Conservation (phyloP, 2,113 vertebrate species). For the Centropus bengalensis region DNA sequence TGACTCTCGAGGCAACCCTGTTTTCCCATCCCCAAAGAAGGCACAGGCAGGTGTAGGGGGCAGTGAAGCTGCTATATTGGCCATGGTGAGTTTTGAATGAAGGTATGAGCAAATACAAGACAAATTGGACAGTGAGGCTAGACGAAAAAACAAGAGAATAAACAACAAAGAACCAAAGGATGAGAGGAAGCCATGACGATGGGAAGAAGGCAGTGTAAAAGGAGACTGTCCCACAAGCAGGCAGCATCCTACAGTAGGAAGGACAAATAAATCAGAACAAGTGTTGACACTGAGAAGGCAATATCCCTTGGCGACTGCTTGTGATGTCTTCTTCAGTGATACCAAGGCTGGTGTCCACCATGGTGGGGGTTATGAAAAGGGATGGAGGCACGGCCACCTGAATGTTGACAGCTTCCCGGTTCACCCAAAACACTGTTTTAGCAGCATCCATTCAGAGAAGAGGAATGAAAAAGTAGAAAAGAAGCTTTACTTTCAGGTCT, state of each 20-base stretch:
- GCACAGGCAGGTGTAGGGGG: not conserved
- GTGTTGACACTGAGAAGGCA: not conserved
- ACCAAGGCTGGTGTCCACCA: not conserved
- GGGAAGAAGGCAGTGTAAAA: not conserved
- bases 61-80: not conserved
- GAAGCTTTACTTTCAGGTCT: not conserved
- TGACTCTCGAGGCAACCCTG: not conserved
- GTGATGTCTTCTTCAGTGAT: not conserved
- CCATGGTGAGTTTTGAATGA: not conserved
- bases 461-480: not conserved
- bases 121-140: not conserved
- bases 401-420: rapidly evolving
- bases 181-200: not conserved
- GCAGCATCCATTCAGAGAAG: not conserved
- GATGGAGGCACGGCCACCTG: not conserved
- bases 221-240: not conserved
- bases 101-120: not conserved
- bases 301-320: not conserved
- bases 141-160: not conserved
- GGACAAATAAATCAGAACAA: not conserved
- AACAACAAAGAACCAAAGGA: not conserved
- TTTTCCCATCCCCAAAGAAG: not conserved
- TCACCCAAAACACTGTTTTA: not conserved
- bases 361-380: not conserved
- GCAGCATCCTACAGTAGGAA: not conserved